Conservation (phyloP, 2,888 invertebrate species). For the Digitonthophagus gazella region DNA sequence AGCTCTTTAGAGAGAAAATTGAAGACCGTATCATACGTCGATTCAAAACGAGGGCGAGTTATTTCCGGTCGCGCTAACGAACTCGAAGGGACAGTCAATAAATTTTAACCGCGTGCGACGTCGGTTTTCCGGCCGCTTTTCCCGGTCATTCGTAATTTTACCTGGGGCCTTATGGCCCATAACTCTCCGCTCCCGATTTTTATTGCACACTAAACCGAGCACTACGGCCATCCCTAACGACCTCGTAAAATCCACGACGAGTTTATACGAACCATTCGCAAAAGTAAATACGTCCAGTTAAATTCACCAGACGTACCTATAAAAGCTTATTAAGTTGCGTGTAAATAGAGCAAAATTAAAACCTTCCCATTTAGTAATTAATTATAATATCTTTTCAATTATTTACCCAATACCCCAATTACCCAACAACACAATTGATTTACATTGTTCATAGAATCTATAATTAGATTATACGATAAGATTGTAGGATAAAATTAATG, state of each 20-base stretch:
- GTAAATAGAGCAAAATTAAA: not conserved
- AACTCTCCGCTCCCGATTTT: slow-evolving; percentile 34
- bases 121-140: not conserved
- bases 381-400: not conserved
- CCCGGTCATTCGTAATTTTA: slow-evolving; percentile 9
- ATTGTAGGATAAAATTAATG: too few relatives aligned
- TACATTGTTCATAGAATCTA: too few relatives aligned
- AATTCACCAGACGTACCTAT: slow-evolving; percentile 32
- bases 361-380: slow-evolving; percentile 4
- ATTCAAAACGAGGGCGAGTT: too few relatives aligned
- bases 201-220: slow-evolving; percentile 31
- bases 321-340: slow-evolving; percentile 37
- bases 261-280: slow-evolving; percentile 32
- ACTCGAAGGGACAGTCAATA: not conserved
- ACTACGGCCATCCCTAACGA: slow-evolving; percentile 35
- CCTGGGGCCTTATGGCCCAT: slow-evolving; percentile 25
- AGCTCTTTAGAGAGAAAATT: too few relatives aligned
- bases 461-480: too few relatives aligned
- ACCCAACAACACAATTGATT: not conserved
- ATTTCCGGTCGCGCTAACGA: not conserved
- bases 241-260: slow-evolving; percentile 38
- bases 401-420: not conserved
- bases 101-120: not conserved
- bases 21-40: too few relatives aligned
- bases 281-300: slow-evolving; percentile 34